A percentile compares a stretch with the other conserved stretches of the same genome.
These are phyloP conservation scores for Drosophila rellima DNA, from an alignment of 2,888 invertebrate species.

Conservation along the genomic window DNA sequence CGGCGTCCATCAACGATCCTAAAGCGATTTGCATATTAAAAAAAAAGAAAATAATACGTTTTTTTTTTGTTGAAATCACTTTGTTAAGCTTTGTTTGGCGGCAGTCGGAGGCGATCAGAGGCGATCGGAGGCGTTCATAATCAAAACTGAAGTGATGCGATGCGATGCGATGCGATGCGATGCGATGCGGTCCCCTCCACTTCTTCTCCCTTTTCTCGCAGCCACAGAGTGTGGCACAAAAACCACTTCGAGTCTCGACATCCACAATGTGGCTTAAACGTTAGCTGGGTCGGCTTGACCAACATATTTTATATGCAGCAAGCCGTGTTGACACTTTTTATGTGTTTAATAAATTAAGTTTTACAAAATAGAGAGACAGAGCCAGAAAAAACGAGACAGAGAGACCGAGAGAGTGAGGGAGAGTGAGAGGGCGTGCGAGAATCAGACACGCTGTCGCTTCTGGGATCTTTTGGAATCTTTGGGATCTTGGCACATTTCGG, in stretches of 20 bases:
- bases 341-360: constrained; percentile 80
- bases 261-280: constrained; percentile 32
- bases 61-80: constrained; percentile 65
- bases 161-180: constrained; percentile 50
- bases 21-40: constrained; percentile 76
- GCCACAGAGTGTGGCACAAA: constrained; percentile 9
- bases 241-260: constrained; percentile 15
- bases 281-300: constrained; percentile 47
- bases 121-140: constrained; percentile 76
- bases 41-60: constrained; percentile 5
- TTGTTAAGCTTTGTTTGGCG: constrained; percentile 75
- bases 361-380: constrained; percentile 72
- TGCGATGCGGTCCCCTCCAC: constrained; percentile 10
- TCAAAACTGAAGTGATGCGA: constrained; percentile 71
- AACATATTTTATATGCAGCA: constrained; percentile 78
- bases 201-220: background rate
- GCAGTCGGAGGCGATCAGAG: constrained; percentile 73
- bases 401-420: background rate
- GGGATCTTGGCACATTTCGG: constrained; percentile 36
- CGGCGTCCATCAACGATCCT: constrained; percentile 77
- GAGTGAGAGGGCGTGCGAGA: constrained; percentile 4
- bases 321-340: constrained; percentile 82
- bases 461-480: constrained; percentile 25
- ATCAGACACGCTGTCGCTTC: constrained; percentile 45
- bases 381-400: background rate